Base-by-base conservation (phyloP, 1,140 invertebrate genomes). In the Pinna nobilis region DNA sequence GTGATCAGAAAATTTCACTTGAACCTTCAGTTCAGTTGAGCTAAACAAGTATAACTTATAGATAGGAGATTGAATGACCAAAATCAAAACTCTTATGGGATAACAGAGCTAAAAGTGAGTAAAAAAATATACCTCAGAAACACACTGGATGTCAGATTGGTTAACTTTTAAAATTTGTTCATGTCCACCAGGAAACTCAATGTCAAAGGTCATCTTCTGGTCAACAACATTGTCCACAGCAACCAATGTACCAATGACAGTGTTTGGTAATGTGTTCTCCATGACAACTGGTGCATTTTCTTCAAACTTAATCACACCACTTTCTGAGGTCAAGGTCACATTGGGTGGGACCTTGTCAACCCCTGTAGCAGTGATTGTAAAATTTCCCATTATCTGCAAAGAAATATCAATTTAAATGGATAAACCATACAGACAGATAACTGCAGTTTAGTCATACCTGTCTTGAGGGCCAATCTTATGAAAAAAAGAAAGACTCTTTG, bases 181-280 rank as follows among this genome's bases (percentile, higher is more conserved):
- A 11, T 15, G 23, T 41, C 49, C 33, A 37, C 64, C 23, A 33
- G n/a, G n/a, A n/a, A n/a, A 32, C 32, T 66, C 37, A 0, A 72
- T 13, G 66, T 20, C 32, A 33, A 75, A 69, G 23, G 32, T 41
- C 59, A 75, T 39, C 6, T 30, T 50, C 25, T 70, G 66, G 35
- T 68, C 57, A 18, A 35, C 41, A 11, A 59, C 66, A 41, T 59
- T 23, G 33, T 70, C 44, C 59, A 64, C 55, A n/a, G 39, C 75
- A 7, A 69, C 50, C 23, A 82, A 18, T 41, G 76, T 70, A 20
- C 74, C 81, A 63, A 82, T 70, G 37, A 73, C 50, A 50, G 74
- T 53, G 20, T 69, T 76, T 11, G 25, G 18, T 5, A 51, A 13
- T 15, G 64, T 57, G 44, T 78, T 70, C 61, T 82, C 81, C 39